These are phyloP conservation scores for Rotaria macrura DNA, from an alignment of 2,888 invertebrate species.

Conservation along the genomic window DNA sequence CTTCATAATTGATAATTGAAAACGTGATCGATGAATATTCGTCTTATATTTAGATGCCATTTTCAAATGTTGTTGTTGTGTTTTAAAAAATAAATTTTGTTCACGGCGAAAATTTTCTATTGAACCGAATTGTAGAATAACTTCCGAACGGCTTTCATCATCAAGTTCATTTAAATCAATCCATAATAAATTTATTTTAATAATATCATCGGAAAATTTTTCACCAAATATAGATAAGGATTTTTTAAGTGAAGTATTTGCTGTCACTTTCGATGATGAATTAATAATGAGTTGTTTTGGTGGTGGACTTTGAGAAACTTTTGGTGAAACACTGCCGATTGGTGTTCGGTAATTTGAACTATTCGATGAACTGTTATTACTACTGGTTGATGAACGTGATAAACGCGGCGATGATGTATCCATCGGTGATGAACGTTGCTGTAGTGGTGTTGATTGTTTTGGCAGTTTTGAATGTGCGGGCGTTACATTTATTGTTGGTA, in stretches of 20 bases:
- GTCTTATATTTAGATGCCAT: background rate
- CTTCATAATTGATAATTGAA: background rate
- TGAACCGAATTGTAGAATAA: background rate
- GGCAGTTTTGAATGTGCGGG: background rate
- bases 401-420: background rate
- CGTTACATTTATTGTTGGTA: background rate
- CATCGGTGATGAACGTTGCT: slow-evolving; percentile 1
- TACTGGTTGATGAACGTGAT: background rate
- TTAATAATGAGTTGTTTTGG: background rate
- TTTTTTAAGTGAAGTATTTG: background rate
- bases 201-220: background rate
- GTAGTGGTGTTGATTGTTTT: background rate
- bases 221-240: background rate
- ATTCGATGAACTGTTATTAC: background rate
- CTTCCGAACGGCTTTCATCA: background rate
- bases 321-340: background rate
- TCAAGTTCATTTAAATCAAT: background rate
- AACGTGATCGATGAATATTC: background rate
- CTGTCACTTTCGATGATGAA: background rate
- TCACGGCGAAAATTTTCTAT: background rate
- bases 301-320: background rate
- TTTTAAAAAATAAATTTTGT: background rate
- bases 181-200: background rate
- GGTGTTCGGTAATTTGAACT: background rate
- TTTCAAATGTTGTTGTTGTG: background rate